Percentiles rank a stretch among this genome's conserved stretches.
Conservation (phyloP, 2,113 vertebrate genomes). For the Eurypyga helias region DNA sequence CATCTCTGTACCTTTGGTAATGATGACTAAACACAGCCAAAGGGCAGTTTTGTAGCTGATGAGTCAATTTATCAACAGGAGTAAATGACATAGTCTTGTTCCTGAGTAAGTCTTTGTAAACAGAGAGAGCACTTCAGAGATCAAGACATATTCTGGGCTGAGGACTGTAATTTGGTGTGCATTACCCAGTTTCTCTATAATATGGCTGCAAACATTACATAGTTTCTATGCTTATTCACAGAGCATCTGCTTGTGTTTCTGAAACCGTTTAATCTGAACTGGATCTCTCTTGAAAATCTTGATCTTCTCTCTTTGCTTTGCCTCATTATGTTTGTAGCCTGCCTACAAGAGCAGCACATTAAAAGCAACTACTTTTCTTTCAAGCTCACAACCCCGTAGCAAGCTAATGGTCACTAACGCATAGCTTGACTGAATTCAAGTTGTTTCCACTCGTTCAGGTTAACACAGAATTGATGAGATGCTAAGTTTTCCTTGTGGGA, state of each 20-base stretch:
- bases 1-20: not conserved
- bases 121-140: not conserved
- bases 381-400: not conserved
- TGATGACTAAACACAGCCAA: conserved; percentile 8
- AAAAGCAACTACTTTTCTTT: conserved; percentile 1
- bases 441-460: not conserved
- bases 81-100: not conserved
- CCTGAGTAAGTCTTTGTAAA: not conserved
- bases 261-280: not conserved
- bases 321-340: not conserved
- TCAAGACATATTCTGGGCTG: not conserved
- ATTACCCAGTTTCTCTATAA: not conserved
- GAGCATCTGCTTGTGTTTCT: not conserved
- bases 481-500: not conserved
- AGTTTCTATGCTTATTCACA: not conserved
- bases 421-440: not conserved
- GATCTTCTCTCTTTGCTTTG: not conserved
- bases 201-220: not conserved
- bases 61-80: conserved; percentile 16
- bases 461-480: not conserved
- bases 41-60: conserved; percentile 8
- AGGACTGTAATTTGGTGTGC: not conserved
- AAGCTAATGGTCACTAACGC: not conserved
- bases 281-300: not conserved
- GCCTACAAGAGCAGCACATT: not conserved